These are phyloP conservation scores for Tiaroga cobitis DNA, from an alignment of 2,797 vertebrate genomes.

Conservation along the genomic window DNA sequence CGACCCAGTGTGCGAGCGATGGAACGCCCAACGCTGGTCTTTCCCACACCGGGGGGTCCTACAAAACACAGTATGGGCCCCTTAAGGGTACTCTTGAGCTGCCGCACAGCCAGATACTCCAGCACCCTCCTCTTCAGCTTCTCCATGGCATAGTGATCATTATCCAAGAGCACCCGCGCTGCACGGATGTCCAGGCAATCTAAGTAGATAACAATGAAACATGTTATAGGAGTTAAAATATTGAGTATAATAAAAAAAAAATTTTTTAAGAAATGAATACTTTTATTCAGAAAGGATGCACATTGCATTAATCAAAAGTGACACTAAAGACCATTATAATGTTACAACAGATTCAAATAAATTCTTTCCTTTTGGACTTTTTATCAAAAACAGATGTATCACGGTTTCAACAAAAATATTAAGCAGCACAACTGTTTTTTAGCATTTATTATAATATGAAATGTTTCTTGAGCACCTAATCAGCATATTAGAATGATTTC, in stretches of 20 bases:
- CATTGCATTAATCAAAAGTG: not conserved
- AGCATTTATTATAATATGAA: not conserved
- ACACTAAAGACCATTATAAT: not conserved
- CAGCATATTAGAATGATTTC: not conserved
- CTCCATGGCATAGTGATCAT: constrained; percentile 96
- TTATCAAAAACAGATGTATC: not conserved
- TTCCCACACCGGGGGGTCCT: constrained; percentile 96
- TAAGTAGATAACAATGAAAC: constrained; percentile 60
- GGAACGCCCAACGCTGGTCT: constrained; percentile 96
- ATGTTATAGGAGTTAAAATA: not conserved
- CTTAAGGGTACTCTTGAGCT: constrained; percentile 92
- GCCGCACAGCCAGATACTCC: constrained; percentile 95
- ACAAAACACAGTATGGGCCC: constrained; percentile 98
- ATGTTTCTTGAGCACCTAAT: not conserved
- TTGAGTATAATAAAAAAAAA: not conserved
- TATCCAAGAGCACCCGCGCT: constrained; percentile 90
- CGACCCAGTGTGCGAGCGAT: constrained; percentile 93
- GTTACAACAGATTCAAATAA: not conserved
- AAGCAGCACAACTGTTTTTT: not conserved
- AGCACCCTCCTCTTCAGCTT: constrained; percentile 94
- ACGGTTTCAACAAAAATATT: not conserved
- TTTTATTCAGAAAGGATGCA: not conserved
- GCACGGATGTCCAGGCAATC: constrained; percentile 92
- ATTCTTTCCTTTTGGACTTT: not conserved
- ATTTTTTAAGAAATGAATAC: not conserved